Evolutionary conservation across 2,797 vertebrate species (phyloP), one percentile per base, ranked within the genome.

Genomic region (Alectoris magna): DNA sequence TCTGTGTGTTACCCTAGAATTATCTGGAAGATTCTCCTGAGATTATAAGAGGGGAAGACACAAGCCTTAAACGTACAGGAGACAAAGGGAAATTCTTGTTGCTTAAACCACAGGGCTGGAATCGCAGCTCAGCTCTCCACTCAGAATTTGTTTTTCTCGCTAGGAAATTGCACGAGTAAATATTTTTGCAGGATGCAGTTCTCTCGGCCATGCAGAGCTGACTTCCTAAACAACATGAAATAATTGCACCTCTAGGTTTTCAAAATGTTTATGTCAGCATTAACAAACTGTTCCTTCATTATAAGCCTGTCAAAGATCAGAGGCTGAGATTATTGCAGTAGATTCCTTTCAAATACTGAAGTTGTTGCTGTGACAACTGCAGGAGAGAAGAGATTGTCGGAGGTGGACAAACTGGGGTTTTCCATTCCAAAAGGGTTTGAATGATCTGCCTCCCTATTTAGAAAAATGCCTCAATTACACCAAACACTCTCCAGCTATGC

Each of bases 251-350:
- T 96, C 96, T 94, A 88, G 93, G 93, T 95, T 96, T 96, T 95
- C 97, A 97, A 95, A 94, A 93, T 97, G 97, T 97, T 97, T 95
- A 94, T 97, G 98, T 98, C 97, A 97, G 97, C 93, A 89, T 96
- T 98, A 97, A 97, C 97, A 97, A 97, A 97, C 97, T 97, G 97
- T 95, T 97, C 97, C 97, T 98, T 98, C 97, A 97, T 97, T 97
- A 97, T 96, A 91, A 96, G 95, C 97, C 97, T 95, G 97, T 97
- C 96, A 66, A 95, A 98, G 97, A 98, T 98, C 98, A 98, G 98
- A 98, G 97, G 94, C 96, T 94, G 88, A 87, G 97, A 97, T 98
- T 98, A 98, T 98, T 98, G 98, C 96, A 97, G 96, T 53, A 96
- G 97, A 97, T 97, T 97, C 98, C 95, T 98, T 96, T 93, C 96